Evolutionary conservation across 2,113 vertebrate species (phyloP).

Genomic region (Lepus americanus): DNA sequence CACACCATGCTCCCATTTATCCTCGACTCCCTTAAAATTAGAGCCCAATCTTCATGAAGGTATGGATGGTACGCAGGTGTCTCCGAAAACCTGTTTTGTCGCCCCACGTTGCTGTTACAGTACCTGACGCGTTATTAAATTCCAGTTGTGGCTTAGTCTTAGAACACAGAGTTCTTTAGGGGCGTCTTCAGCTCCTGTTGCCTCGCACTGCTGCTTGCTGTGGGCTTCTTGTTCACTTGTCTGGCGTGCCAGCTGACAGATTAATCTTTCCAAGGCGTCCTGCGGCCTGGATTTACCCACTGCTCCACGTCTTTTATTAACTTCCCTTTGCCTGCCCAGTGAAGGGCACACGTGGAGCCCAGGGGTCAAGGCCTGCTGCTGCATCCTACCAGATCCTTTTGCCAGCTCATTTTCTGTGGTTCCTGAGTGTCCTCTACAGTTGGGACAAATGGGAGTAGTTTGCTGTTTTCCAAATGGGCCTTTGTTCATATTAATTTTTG

Average conservation of each 20-base stretch:
- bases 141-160: not conserved
- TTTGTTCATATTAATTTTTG: not conserved
- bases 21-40: not conserved
- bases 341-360: not conserved
- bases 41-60: not conserved
- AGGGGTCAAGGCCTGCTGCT: not conserved
- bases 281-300: conserved; percentile 29
- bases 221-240: not conserved
- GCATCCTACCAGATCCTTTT: not conserved
- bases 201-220: not conserved
- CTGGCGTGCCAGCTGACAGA: not conserved
- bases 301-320: not conserved
- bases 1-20: not conserved
- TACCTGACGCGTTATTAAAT: not conserved
- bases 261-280: conserved; percentile 16
- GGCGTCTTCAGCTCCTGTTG: not conserved
- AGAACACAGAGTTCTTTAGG: not conserved
- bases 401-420: conserved; percentile 44
- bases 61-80: not conserved
- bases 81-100: not conserved
- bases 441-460: conserved; percentile 37
- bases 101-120: not conserved
- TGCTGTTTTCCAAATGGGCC: conserved; percentile 32
- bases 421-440: conserved; percentile 26
- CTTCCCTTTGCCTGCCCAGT: not conserved